Evolutionary conservation across 2,888 invertebrate species (phyloP).

Genomic region (Athripsodes cinereus): DNA sequence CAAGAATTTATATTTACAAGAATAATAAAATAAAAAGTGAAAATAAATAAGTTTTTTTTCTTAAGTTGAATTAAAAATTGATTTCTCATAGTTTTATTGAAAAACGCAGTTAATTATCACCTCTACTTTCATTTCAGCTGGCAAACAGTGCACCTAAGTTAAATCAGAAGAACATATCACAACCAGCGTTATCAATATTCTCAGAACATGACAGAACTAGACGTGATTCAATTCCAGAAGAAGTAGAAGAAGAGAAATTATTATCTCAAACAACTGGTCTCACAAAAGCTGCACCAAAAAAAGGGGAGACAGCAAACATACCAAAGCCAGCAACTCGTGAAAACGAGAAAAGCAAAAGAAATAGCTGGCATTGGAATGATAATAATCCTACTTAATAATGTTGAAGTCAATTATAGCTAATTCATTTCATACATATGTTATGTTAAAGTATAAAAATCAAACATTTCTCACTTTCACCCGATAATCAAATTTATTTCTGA

Average conservation of each 20-base stretch:
- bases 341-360: slow-evolving; percentile 41
- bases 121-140: slow-evolving; percentile 37
- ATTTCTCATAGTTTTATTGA: too few species aligned
- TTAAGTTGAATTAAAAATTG: too few species aligned
- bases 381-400: slow-evolving; percentile 41
- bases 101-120: too few species aligned
- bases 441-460: too few species aligned
- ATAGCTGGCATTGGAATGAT: slow-evolving; percentile 51
- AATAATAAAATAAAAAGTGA: too few species aligned
- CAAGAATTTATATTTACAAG: too few species aligned
- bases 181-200: slow-evolving; percentile 48
- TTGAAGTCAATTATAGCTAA: slow-evolving; percentile 3
- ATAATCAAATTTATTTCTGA: too few species aligned
- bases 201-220: slow-evolving; percentile 51
- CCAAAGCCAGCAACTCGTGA: slow-evolving; percentile 31
- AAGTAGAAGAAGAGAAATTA: slow-evolving; percentile 46
- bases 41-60: too few species aligned
- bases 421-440: too few species aligned
- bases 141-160: slow-evolving; percentile 60
- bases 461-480: too few species aligned
- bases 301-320: slow-evolving; percentile 27
- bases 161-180: slow-evolving; percentile 56
- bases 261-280: slow-evolving; percentile 35
- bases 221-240: slow-evolving; percentile 59
- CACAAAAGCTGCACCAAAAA: slow-evolving; percentile 37